These are phyloP conservation scores for Platypus cylindrus DNA, from an alignment of 2,888 invertebrate genomes.

Conservation along the genomic window DNA sequence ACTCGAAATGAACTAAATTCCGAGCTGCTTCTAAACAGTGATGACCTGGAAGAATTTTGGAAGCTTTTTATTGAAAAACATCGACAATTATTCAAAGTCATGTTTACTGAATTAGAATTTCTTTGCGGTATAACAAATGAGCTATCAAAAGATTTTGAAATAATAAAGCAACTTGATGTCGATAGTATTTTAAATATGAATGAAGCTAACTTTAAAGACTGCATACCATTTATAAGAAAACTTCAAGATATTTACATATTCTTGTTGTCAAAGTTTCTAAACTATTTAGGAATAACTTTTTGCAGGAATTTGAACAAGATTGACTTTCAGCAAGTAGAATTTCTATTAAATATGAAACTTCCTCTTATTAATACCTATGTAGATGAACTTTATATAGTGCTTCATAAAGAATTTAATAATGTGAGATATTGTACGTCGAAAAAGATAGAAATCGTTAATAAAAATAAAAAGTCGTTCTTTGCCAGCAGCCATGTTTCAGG, in stretches of 20 bases:
- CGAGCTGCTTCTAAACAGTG: constrained; percentile 5
- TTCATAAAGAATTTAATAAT: constrained; percentile 17
- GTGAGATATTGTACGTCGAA: constrained; percentile 14
- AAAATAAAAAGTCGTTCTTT: constrained; percentile 6
- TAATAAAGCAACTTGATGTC: constrained; percentile 11
- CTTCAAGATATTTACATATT: constrained; percentile 18
- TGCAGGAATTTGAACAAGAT: constrained; percentile 5
- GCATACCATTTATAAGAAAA: constrained; percentile 7
- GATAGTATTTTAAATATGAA: constrained; percentile 5
- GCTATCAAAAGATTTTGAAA: constrained; percentile 16
- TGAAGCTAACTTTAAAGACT: constrained; percentile 6
- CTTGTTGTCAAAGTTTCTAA: constrained; percentile 19
- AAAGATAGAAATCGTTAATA: constrained; percentile 12
- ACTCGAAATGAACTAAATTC: constrained; percentile 14
- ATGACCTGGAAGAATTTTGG: constrained; percentile 9
- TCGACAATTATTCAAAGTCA: constrained; percentile 9
- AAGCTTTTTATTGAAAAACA: constrained; percentile 3
- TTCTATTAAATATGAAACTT: constrained; percentile 13
- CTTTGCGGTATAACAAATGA: constrained; percentile 9
- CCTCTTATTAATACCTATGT: constrained; percentile 10
- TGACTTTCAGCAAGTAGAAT: constrained; percentile 1
- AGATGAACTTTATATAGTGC: constrained; percentile 7
- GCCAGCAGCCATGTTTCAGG: constrained; percentile 10
- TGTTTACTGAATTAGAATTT: constrained; percentile 5
- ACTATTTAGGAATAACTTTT: constrained; percentile 18